These are phyloP conservation scores for Galeopterus variegatus DNA, from an alignment of 2,113 vertebrate species.

Conservation along the genomic window DNA sequence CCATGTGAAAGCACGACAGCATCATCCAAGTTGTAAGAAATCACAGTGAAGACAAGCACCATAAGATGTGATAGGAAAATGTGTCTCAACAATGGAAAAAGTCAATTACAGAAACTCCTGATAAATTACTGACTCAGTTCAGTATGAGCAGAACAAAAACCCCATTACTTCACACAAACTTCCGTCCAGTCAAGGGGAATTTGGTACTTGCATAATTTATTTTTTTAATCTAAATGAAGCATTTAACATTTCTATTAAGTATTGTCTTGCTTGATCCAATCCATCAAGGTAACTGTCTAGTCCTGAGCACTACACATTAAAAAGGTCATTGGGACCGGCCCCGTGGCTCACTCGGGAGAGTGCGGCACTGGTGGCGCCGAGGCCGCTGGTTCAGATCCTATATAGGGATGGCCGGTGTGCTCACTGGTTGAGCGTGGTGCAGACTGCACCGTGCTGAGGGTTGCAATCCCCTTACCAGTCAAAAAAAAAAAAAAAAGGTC, in stretches of 20 bases:
- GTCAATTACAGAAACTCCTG: neutral
- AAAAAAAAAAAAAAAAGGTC: neutral
- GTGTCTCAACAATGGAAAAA: neutral
- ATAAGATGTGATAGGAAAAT: neutral
- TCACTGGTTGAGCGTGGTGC: no score
- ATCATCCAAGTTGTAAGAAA: neutral
- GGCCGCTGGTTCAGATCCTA: no score
- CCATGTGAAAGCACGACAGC: neutral
- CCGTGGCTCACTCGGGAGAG: no score
- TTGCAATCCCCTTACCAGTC: no score
- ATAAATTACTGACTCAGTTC: neutral
- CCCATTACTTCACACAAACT: neutral
- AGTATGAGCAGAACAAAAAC: slow-evolving; percentile 1
- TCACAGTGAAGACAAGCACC: neutral
- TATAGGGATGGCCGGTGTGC: no score
- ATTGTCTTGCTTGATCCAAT: neutral
- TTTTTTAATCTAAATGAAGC: slow-evolving; percentile 35
- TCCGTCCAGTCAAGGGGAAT: neutral
- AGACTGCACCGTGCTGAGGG: no score
- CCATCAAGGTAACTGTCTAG: neutral
- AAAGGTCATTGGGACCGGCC: neutral
- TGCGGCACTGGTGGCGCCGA: no score
- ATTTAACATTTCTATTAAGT: neutral
- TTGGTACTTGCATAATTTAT: neutral
- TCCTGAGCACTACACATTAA: neutral